Evolutionary conservation across 2,888 invertebrate species (phyloP).

Genomic region (Gymnoscelis rufifasciata): DNA sequence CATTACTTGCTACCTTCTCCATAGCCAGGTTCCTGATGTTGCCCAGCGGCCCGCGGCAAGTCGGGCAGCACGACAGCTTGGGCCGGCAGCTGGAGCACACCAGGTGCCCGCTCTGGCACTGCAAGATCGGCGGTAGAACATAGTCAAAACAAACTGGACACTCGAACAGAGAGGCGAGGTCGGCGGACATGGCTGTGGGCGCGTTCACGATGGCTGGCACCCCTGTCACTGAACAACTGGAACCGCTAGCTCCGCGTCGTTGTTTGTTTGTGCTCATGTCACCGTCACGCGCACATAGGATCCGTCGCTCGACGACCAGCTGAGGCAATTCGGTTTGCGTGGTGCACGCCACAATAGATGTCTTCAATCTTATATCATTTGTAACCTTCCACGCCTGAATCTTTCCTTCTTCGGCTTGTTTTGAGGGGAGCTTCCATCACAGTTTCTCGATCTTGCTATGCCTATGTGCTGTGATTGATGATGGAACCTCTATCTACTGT

Average conservation of each 20-base stretch:
- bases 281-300: slow-evolving; percentile 70
- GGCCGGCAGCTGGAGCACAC: slow-evolving; percentile 98
- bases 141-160: slow-evolving; percentile 99
- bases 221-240: slow-evolving; percentile 75
- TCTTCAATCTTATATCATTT: slow-evolving; percentile 54
- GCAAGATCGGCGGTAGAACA: slow-evolving; percentile 98
- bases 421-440: slow-evolving; percentile 70
- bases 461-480: slow-evolving; percentile 42
- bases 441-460: slow-evolving; percentile 39
- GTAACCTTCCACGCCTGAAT: slow-evolving; percentile 65
- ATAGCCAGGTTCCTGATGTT: slow-evolving; percentile 99
- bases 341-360: slow-evolving; percentile 32
- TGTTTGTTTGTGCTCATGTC: slow-evolving; percentile 79
- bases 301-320: slow-evolving; percentile 58
- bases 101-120: slow-evolving; percentile 99
- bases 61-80: slow-evolving; percentile 98
- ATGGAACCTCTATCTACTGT: slow-evolving; percentile 34
- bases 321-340: slow-evolving; percentile 34
- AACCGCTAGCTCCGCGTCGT: slow-evolving; percentile 76
- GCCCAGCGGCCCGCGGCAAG: slow-evolving; percentile 96
- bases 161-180: slow-evolving; percentile 94
- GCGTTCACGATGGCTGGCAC: slow-evolving; percentile 78
- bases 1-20: slow-evolving; percentile 99
- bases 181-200: slow-evolving; percentile 86
- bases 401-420: slow-evolving; percentile 59